These are phyloP conservation scores for Aplodontia rufa DNA, from an alignment of 2,113 vertebrate species.

Conservation along the genomic window DNA sequence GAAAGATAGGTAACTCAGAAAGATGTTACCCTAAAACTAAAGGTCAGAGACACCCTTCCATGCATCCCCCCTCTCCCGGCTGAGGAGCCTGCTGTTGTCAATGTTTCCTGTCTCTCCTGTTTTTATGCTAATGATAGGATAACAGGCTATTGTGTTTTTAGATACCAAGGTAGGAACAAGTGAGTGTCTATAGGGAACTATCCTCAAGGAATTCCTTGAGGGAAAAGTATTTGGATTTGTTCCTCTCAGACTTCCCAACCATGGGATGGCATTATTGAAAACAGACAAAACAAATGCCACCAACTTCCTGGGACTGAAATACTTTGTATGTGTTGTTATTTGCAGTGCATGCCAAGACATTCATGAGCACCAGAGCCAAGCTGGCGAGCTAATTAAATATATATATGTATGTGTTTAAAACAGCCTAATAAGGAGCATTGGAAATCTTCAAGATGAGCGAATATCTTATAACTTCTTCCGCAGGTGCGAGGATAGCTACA, in stretches of 20 bases:
- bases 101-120: not conserved
- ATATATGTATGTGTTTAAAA: constrained; percentile 89
- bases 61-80: no score
- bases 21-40: not conserved
- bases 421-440: constrained; percentile 88
- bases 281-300: constrained; percentile 74
- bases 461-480: constrained; percentile 91
- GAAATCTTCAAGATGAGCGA: constrained; percentile 90
- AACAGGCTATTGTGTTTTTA: not conserved
- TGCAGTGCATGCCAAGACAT: constrained; percentile 90
- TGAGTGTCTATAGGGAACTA: not conserved
- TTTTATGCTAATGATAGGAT: not conserved
- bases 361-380: constrained; percentile 88
- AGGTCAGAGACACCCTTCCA: not conserved
- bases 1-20: not conserved
- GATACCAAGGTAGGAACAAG: not conserved
- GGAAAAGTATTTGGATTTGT: constrained; percentile 38
- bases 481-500: constrained; percentile 96
- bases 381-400: constrained; percentile 88
- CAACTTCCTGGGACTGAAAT: constrained; percentile 85
- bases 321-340: constrained; percentile 89
- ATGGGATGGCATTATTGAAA: constrained; percentile 68
- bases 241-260: constrained; percentile 33
- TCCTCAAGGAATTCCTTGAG: constrained; percentile 58
- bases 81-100: not conserved